These are phyloP conservation scores for Lerista edwardsae DNA, from an alignment of 2,797 vertebrate genomes.

Conservation along the genomic window DNA sequence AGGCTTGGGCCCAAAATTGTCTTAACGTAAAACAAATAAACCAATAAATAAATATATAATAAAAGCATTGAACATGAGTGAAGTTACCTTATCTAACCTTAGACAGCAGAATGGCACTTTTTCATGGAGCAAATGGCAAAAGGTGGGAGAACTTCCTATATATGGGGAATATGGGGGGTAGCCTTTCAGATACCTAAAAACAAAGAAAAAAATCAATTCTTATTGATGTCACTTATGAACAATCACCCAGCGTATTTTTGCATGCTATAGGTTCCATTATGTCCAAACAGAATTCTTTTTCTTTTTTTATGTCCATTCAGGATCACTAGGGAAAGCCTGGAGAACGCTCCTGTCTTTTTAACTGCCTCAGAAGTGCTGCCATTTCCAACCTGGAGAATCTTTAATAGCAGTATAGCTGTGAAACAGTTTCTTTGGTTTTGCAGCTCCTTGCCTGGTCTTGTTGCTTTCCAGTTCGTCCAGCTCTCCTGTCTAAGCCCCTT, in stretches of 20 bases:
- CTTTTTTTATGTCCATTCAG: too few species aligned
- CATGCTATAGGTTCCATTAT: too few species aligned
- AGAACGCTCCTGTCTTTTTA: background rate
- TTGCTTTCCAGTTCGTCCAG: background rate
- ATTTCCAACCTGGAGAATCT: background rate
- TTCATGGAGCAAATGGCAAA: slow-evolving; percentile 83
- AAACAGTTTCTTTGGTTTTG: background rate
- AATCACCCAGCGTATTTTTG: background rate
- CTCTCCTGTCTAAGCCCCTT: background rate
- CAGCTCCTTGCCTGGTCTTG: background rate
- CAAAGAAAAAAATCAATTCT: background rate
- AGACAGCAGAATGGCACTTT: slow-evolving; percentile 85
- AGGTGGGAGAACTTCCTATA: slow-evolving; percentile 84
- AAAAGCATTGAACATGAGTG: background rate
- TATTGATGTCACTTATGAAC: slow-evolving; percentile 12
- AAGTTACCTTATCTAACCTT: slow-evolving; percentile 81
- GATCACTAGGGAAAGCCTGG: background rate
- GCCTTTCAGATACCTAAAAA: slow-evolving; percentile 81
- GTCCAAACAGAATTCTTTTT: too few species aligned
- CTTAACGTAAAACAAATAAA: background rate
- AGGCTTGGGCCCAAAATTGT: too few species aligned
- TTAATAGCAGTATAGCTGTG: background rate
- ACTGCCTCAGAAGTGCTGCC: background rate
- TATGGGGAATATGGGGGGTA: slow-evolving; percentile 85
- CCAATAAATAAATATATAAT: background rate